Percentiles rank a stretch among this genome's conserved stretches.
These are phyloP conservation scores for Nibea albiflora DNA, from an alignment of 2,113 vertebrate genomes.

Conservation along the genomic window DNA sequence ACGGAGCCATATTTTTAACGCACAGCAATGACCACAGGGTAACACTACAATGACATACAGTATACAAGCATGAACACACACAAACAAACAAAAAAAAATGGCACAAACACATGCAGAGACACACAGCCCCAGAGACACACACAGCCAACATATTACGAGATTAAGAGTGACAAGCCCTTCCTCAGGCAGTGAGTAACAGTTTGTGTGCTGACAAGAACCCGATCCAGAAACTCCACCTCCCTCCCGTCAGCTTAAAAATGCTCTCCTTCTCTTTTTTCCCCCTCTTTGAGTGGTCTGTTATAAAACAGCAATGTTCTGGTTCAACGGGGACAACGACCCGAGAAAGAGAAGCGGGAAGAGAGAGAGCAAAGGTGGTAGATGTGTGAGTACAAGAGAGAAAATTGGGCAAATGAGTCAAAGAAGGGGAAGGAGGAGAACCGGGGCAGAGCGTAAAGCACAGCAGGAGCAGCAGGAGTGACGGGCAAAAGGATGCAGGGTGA, in stretches of 20 bases:
- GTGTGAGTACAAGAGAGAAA: constrained; percentile 9
- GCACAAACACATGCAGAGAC: constrained; percentile 3
- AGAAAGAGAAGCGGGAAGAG: neutral
- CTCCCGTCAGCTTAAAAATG: constrained; percentile 31
- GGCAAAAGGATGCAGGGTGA: constrained; percentile 66
- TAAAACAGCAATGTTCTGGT: constrained; percentile 35
- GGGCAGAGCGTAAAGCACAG: constrained; percentile 14
- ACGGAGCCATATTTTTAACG: constrained; percentile 37
- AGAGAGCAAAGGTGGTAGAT: constrained; percentile 4
- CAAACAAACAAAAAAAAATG: constrained; percentile 36
- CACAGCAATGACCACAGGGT: constrained; percentile 38
- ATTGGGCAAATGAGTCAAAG: constrained; percentile 8
- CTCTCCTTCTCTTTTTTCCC: neutral
- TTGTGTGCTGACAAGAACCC: constrained; percentile 55
- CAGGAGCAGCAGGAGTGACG: constrained; percentile 27
- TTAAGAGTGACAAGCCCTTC: constrained; percentile 70
- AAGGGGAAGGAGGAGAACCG: neutral
- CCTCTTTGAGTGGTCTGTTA: constrained; percentile 14
- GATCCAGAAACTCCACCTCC: constrained; percentile 40
- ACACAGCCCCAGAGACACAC: constrained; percentile 25
- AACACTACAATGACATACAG: constrained; percentile 32
- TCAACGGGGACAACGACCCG: neutral
- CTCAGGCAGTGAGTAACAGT: constrained; percentile 50
- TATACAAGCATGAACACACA: constrained; percentile 32
- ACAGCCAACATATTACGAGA: constrained; percentile 51